phyloP scores from a whole-genome alignment of 2,797 vertebrate species.

The Bradypus variegatus region DNA sequence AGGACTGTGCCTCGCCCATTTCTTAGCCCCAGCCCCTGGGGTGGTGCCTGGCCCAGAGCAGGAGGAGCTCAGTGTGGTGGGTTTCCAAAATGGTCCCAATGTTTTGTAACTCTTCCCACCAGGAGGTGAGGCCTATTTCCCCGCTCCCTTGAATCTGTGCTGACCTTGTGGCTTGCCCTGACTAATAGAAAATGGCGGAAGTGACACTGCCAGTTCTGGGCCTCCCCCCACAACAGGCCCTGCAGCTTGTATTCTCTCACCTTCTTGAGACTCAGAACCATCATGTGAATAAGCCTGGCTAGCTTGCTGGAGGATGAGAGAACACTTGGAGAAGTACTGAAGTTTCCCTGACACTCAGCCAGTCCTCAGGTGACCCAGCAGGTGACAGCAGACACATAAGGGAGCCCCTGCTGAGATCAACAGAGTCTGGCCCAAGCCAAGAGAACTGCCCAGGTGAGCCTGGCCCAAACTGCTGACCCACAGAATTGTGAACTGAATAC shows the following conservation, averaged over 20 bases:
- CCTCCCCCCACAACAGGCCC: neutral
- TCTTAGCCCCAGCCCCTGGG: neutral
- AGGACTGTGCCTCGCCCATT: neutral
- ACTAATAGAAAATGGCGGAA: neutral
- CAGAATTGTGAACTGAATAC: neutral
- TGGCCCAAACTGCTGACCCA: neutral
- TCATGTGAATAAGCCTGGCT: neutral
- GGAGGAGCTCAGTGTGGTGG: neutral
- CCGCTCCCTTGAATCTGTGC: neutral
- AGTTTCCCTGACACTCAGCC: neutral
- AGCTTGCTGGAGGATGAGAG: neutral
- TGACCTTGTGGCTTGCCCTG: neutral
- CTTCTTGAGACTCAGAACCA: neutral
- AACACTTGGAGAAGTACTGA: neutral
- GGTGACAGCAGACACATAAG: neutral
- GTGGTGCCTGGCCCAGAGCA: neutral
- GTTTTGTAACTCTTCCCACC: neutral
- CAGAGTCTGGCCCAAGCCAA: neutral
- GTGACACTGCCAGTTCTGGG: neutral
- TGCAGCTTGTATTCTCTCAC: neutral
- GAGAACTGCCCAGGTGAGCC: neutral
- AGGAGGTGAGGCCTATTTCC: neutral
- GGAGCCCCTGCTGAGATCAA: neutral
- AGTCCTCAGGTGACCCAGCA: neutral
- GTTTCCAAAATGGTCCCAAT: neutral